Percentiles rank a stretch among this genome's conserved stretches.
These are phyloP conservation scores for Aviceda subcristata DNA, from an alignment of 2,113 vertebrate species.

Conservation along the genomic window DNA sequence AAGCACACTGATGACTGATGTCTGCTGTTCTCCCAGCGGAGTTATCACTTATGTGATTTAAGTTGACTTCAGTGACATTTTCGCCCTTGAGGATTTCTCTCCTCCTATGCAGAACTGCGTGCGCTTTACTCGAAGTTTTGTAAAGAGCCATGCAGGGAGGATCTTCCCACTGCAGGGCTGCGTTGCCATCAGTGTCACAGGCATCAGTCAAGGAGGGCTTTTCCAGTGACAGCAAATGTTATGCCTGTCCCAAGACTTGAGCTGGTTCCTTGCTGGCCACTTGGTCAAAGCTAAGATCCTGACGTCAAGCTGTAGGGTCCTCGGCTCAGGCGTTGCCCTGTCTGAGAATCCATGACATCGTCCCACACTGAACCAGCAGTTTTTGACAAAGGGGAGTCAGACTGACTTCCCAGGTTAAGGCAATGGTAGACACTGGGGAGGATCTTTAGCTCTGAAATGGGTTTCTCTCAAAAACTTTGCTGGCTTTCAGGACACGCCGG, in stretches of 20 bases:
- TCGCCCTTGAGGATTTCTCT: slow-evolving; percentile 64
- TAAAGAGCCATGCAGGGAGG: neutral
- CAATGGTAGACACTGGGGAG: neutral
- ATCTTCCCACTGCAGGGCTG: neutral
- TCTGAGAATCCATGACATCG: rapidly evolving
- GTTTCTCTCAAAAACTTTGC: neutral
- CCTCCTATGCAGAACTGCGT: neutral
- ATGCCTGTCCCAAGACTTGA: neutral
- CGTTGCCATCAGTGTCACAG: neutral
- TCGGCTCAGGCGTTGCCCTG: neutral
- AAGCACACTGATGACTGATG: slow-evolving; percentile 48
- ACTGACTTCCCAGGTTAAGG: neutral
- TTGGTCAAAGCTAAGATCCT: neutral
- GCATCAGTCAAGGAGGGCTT: neutral
- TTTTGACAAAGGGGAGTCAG: neutral
- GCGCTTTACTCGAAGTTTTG: slow-evolving; percentile 7
- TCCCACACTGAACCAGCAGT: neutral
- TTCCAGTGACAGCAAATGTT: neutral
- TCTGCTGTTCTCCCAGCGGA: slow-evolving; percentile 23
- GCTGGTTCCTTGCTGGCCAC: neutral
- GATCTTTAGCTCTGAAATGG: neutral
- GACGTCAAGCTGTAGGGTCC: neutral
- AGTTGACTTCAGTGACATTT: slow-evolving; percentile 40
- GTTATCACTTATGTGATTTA: slow-evolving; percentile 56
- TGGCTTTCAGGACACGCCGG: neutral